Evolutionary conservation across 2,113 vertebrate genomes (phyloP).

Genomic region (Gasterosteus nipponicus): DNA sequence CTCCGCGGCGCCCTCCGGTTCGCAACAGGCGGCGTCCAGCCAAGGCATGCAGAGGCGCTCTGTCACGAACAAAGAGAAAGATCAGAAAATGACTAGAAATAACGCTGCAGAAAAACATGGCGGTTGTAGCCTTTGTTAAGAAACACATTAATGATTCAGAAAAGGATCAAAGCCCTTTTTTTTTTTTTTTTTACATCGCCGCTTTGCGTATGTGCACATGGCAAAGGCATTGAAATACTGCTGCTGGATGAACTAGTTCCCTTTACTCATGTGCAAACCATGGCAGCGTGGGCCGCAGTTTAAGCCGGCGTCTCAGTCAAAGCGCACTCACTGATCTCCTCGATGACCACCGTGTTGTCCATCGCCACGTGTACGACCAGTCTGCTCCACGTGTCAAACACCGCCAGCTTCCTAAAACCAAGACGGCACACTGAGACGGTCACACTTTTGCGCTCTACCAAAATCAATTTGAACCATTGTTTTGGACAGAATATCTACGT

Average conservation of each 20-base stretch:
- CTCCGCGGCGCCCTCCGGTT: slow-evolving; percentile 61
- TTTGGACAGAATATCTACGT: too few relatives aligned
- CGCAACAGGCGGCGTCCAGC: slow-evolving; percentile 68
- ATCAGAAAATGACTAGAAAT: not conserved
- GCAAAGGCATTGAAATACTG: not conserved
- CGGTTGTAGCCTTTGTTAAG: not conserved
- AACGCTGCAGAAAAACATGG: not conserved
- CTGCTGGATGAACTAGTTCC: not conserved
- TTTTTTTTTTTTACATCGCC: not conserved
- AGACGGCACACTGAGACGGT: slow-evolving; percentile 14
- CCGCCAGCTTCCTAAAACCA: slow-evolving; percentile 89
- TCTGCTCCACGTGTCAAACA: slow-evolving; percentile 95
- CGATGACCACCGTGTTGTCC: slow-evolving; percentile 99
- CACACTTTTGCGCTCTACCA: not conserved
- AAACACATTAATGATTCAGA: not conserved
- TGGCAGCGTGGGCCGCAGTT: not conserved
- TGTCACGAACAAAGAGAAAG: slow-evolving; percentile 48
- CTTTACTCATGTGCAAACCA: not conserved
- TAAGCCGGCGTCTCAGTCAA: not conserved
- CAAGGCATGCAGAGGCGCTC: slow-evolving; percentile 89
- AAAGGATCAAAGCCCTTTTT: not conserved
- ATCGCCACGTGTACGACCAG: slow-evolving; percentile 96
- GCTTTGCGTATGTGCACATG: not conserved
- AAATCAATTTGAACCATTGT: not conserved
- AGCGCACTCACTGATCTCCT: slow-evolving; percentile 91